A percentile compares a stretch with the other conserved stretches of the same genome.
Conservation (phyloP, 1,140 invertebrate species). For the Chlorops oryzae region DNA sequence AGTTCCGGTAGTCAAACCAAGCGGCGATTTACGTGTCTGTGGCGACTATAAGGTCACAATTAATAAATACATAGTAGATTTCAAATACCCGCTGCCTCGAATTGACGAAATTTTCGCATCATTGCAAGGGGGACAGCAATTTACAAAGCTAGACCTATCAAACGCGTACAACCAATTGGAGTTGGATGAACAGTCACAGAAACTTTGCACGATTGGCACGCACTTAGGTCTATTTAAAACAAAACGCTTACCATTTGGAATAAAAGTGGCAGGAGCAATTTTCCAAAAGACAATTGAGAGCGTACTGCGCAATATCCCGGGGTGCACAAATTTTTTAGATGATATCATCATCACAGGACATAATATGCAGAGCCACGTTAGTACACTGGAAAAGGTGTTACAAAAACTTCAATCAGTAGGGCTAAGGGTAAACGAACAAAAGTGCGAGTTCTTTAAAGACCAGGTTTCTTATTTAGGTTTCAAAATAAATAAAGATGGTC, state of each 20-base stretch:
- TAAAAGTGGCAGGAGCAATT: slow-evolving; percentile 36
- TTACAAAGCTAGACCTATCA: slow-evolving; percentile 42
- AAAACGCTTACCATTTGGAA: slow-evolving; percentile 26
- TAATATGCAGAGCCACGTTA: slow-evolving; percentile 23
- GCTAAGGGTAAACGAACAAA: too few relatives aligned
- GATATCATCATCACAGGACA: slow-evolving; percentile 37
- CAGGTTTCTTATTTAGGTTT: too few relatives aligned
- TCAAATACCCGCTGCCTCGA: slow-evolving; percentile 40
- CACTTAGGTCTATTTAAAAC: slow-evolving; percentile 23
- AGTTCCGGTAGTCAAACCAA: slow-evolving; percentile 38
- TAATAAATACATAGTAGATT: slow-evolving; percentile 37
- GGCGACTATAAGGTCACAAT: slow-evolving; percentile 48
- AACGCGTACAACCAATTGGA: slow-evolving; percentile 42
- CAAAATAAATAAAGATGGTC: too few relatives aligned
- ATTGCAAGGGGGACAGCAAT: slow-evolving; percentile 26
- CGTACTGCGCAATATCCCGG: slow-evolving; percentile 24
- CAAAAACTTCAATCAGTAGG: too few relatives aligned
- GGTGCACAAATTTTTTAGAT: slow-evolving; percentile 28
- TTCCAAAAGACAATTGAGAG: slow-evolving; percentile 46
- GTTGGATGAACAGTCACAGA: slow-evolving; percentile 23
- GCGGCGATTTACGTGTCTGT: slow-evolving; percentile 48
- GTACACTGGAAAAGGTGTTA: slow-evolving; percentile 3
- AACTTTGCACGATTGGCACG: slow-evolving; percentile 18
- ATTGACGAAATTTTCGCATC: slow-evolving; percentile 33
- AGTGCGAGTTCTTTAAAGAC: too few relatives aligned